Evolutionary conservation across 2,113 vertebrate species (phyloP), one percentile per base, ranked within the genome.

Genomic region (Geothlypis trichas): DNA sequence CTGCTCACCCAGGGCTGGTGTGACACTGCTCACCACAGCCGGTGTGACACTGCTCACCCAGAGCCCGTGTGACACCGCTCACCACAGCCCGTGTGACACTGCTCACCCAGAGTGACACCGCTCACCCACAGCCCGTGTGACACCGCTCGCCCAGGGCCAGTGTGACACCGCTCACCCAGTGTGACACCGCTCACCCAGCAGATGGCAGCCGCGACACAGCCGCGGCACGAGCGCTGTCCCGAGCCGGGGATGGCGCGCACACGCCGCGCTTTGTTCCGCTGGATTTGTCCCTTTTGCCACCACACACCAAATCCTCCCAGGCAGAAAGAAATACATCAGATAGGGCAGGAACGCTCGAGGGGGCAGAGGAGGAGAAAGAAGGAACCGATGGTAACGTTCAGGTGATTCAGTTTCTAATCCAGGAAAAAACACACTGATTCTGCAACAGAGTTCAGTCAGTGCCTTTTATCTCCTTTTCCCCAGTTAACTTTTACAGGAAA

Each of bases 171-270:
- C 37, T 37, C 37, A 37, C 37, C 37, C 37, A 7, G 37, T 37
- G 37, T 37, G 37, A 37, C 37, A 37, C 37, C 11, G 37, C 37
- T 39, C 37, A 5, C 31, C 92, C 96, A 81, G 95, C 1, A 97
- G 96, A 95, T 97, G 95, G 95, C 96, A 95, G 89, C 11, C 31
- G 39, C 8, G 24, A 47, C 1, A 31, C 85, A 66, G 77, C 35
- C 52, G 2, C 0, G 0, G 26, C 0, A 6, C 0, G 2, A 10
- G 66, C 66, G 2, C 4, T 0, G 11, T 2, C 39, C 59, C 0
- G 13, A 3, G 0, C 1, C 17, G 3, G 74, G 24, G 27, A 21
- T 0, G 28, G 4, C 5, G 7, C 1, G 30, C 55, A 1, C 71
- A 58, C 47, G 6, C 8, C 0, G 22, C 18, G 44, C 3, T 3